phyloP scores from a whole-genome alignment of 2,113 vertebrate genomes.

The Anarhynchus alexandrinus region DNA sequence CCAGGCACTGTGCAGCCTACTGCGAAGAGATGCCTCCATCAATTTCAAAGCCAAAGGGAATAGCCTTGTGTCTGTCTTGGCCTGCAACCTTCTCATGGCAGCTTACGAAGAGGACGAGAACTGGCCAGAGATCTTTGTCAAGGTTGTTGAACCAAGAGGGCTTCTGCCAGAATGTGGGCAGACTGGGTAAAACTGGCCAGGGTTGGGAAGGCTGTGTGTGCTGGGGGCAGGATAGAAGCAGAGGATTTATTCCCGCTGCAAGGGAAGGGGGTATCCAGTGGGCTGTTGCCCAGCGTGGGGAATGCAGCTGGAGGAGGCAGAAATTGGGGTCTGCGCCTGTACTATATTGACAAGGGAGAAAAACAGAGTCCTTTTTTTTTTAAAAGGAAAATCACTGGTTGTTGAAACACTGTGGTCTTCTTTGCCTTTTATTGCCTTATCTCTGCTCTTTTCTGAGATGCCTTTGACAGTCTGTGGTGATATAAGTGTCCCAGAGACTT shows the following conservation, averaged over 20 bases:
- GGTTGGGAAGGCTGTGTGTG: neutral
- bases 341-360: neutral
- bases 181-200: neutral
- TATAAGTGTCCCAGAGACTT: neutral
- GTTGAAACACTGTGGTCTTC: neutral
- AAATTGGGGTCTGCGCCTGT: neutral
- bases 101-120: slow-evolving; percentile 98
- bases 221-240: neutral
- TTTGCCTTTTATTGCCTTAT: neutral
- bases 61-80: slow-evolving; percentile 92
- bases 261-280: fast-evolving
- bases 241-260: neutral
- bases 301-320: neutral
- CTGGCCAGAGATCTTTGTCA: slow-evolving; percentile 99
- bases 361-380: neutral
- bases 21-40: slow-evolving; percentile 92
- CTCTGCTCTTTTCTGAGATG: neutral
- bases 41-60: slow-evolving; percentile 99
- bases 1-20: slow-evolving; percentile 91
- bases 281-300: neutral
- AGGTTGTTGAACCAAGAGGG: slow-evolving; percentile 69
- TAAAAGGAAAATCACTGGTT: neutral
- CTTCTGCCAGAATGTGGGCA: neutral
- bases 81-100: slow-evolving; percentile 96
- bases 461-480: neutral